Percentiles rank a stretch among this genome's conserved stretches.
phyloP scores from a whole-genome alignment of 2,113 vertebrate genomes.

The Chamaea fasciata region DNA sequence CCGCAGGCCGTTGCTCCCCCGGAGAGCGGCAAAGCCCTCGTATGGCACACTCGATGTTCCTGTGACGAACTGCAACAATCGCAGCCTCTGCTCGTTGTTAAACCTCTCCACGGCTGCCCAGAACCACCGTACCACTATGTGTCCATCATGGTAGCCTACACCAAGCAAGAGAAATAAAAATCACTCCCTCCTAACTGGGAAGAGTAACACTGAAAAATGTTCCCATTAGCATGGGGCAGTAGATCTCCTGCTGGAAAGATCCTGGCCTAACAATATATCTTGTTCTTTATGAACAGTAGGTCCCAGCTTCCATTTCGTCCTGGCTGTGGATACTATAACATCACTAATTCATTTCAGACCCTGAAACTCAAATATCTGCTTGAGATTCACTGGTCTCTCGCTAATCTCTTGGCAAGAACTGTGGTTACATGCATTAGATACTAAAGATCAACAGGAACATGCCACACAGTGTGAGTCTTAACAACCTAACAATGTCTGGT shows the following conservation, averaged over 20 bases:
- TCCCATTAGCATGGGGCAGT: not conserved
- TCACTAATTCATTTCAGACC: not conserved
- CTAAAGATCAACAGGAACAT: not conserved
- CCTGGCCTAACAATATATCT: not conserved
- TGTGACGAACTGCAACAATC: slow-evolving; percentile 93
- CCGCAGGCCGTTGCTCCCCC: slow-evolving; percentile 91
- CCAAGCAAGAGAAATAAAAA: not conserved
- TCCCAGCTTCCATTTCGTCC: not conserved
- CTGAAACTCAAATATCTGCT: not conserved
- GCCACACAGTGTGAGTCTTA: not conserved
- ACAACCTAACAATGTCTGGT: not conserved
- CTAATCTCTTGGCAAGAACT: not conserved
- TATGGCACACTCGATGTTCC: slow-evolving; percentile 97
- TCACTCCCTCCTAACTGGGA: not conserved
- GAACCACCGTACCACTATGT: slow-evolving; percentile 97
- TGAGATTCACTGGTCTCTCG: not conserved
- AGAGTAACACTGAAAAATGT: not conserved
- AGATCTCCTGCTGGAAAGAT: not conserved
- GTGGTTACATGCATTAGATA: not conserved
- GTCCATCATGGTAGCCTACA: slow-evolving; percentile 93
- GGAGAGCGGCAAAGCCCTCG: slow-evolving; percentile 90
- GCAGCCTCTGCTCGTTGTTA: slow-evolving; percentile 94
- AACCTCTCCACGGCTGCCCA: slow-evolving; percentile 95
- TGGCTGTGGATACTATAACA: not conserved
- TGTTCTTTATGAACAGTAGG: not conserved